Evolutionary conservation across 2,113 vertebrate genomes (phyloP).

Genomic region (Agapornis roseicollis): DNA sequence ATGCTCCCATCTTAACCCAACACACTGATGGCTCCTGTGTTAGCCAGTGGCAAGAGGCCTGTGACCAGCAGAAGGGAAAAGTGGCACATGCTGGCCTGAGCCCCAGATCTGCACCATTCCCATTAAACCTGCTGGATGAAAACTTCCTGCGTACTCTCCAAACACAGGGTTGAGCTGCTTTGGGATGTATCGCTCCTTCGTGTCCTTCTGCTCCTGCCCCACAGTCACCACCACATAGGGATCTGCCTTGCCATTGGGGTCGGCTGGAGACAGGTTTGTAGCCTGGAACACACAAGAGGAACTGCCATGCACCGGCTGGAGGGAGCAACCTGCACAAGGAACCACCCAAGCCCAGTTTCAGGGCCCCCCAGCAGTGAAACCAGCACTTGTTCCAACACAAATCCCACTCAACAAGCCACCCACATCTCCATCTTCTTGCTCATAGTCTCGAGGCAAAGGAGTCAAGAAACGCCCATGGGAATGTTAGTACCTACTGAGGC

Average conservation of each 20-base stretch:
- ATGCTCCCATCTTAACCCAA: neutral
- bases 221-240: slow-evolving; percentile 87
- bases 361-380: neutral
- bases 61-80: neutral
- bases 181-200: slow-evolving; percentile 88
- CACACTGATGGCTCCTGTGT: neutral
- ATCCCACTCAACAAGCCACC: neutral
- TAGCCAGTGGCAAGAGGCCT: neutral
- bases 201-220: slow-evolving; percentile 79
- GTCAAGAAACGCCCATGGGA: neutral
- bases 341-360: rapidly evolving
- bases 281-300: slow-evolving; percentile 76
- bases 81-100: neutral
- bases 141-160: slow-evolving; percentile 83
- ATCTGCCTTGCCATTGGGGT: slow-evolving; percentile 92
- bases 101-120: neutral
- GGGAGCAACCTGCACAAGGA: neutral
- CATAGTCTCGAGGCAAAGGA: neutral
- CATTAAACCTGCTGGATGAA: neutral
- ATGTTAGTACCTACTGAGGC: neutral
- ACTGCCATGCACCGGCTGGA: neutral
- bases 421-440: neutral
- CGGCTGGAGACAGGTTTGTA: slow-evolving; percentile 86
- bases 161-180: slow-evolving; percentile 94
- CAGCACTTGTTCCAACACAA: neutral